Evolutionary conservation across 1,140 invertebrate genomes (phyloP).

Genomic region (Bombus pascuorum): DNA sequence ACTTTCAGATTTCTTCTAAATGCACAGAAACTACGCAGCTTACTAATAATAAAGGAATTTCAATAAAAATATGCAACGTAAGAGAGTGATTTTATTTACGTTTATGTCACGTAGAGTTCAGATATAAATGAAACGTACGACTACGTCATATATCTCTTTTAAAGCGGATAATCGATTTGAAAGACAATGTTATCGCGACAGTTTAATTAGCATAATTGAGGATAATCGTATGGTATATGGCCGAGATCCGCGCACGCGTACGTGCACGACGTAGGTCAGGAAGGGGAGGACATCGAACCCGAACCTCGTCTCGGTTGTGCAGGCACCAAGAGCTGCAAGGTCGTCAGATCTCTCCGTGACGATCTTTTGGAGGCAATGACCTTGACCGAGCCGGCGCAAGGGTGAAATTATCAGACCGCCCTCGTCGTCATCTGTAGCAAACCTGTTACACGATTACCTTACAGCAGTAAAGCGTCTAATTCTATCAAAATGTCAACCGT

Average conservation of each 20-base stretch:
- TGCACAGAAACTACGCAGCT: neutral
- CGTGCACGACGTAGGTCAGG: constrained; percentile 32
- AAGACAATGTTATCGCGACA: neutral
- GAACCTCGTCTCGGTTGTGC: constrained; percentile 3
- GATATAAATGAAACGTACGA: neutral
- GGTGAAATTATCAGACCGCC: constrained; percentile 43
- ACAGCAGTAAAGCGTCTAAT: neutral
- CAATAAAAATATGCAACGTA: neutral
- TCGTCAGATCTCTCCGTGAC: constrained; percentile 13
- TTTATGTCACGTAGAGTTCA: neutral
- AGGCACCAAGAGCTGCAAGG: constrained; percentile 22
- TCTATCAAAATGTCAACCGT: neutral
- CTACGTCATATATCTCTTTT: neutral
- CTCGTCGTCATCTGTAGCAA: neutral
- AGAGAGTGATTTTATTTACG: neutral
- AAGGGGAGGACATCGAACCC: constrained; percentile 42
- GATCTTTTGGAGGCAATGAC: constrained; percentile 48
- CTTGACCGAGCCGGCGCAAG: constrained; percentile 28
- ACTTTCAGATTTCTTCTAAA: too few relatives aligned
- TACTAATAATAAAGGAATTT: neutral
- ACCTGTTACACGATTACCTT: constrained; percentile 5
- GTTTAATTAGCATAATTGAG: constrained; percentile 45
- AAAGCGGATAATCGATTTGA: neutral
- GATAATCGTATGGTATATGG: constrained; percentile 37
- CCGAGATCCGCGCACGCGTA: constrained; percentile 20